Base-by-base conservation (phyloP, 92 coral and sea anemone species). In the Heteractis magnifica region DNA sequence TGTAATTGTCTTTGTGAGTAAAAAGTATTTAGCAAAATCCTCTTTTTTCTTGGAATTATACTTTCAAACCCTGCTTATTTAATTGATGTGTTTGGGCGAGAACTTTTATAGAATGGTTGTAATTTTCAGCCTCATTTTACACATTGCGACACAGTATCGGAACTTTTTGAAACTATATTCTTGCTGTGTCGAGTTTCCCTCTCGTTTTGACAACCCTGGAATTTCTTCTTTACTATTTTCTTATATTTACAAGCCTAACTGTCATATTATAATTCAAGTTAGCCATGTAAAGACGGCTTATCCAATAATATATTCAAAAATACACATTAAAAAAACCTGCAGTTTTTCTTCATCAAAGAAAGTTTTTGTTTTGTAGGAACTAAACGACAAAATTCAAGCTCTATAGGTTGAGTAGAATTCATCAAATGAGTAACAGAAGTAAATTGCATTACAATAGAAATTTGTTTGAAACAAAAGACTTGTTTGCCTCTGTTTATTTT, bases 121-220 rank as follows among this genome's bases (percentile, higher is more conserved):
- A 18, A 62, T 18, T 68, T 68, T 7, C 48, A 68, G 23, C 10
- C 4, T 21, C 44, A 64, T 18, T 64, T 64, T 8, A 18, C 71
- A 68, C 49, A 12, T 68, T 48, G 26, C 73, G 15, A 68, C 8
- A 68, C 73, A 68, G 73, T 68, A 7, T 21, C 73, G 16, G 6
- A 68, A 16, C 70, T 62, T 12, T 68, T 68, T 68, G 73, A 8
- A 68, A 68, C 73, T 68, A n/a, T 26, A 26, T 68, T 8, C 20
- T 18, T 0, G 5, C 13, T 78, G 82, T 78, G 10, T 52, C 72
- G 23, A 6, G 58, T 73, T 74, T 74, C 49, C 19, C 9, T n/a
- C 60, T 78, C 82, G 83, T 85, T 85, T 68, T 85, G 88, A 85
- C 88, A 77, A 85, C 88, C 15, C 13, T 60, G 88, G 88, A 85